A percentile compares a stretch with the other conserved stretches of the same genome.
phyloP scores from a whole-genome alignment of 2,113 vertebrate species.

The Thalassarche chlororhynchos region DNA sequence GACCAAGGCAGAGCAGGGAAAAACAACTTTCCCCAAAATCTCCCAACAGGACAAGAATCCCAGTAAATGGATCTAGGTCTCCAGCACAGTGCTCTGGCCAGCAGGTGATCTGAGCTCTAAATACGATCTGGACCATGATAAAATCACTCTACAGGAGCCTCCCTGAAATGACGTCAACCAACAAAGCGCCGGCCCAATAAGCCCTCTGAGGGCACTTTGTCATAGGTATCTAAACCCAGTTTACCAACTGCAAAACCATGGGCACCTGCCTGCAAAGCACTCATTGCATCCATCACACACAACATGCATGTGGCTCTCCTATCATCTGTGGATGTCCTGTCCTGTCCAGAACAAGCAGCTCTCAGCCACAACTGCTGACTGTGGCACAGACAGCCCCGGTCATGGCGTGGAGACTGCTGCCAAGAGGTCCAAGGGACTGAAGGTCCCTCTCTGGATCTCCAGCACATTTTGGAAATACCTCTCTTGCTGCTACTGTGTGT shows the following conservation, averaged over 20 bases:
- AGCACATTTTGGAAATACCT: background rate
- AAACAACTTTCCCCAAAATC: background rate
- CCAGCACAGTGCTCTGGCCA: background rate
- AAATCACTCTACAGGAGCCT: background rate
- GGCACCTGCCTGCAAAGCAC: background rate
- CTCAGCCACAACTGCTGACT: background rate
- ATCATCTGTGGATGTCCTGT: background rate
- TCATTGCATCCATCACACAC: background rate
- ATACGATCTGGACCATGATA: background rate
- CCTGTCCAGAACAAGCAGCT: background rate
- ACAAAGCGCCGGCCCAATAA: background rate
- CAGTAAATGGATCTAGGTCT: background rate
- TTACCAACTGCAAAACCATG: background rate
- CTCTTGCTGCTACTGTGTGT: background rate
- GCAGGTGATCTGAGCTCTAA: background rate
- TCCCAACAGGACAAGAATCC: background rate
- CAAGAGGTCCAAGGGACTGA: background rate
- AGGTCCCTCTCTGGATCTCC: background rate
- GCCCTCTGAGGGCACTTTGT: background rate
- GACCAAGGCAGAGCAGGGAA: background rate
- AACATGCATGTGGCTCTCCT: background rate
- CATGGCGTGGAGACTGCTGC: rapidly evolving
- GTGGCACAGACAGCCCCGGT: background rate
- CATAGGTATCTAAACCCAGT: background rate
- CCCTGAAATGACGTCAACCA: background rate